Conservation (phyloP, 2,113 vertebrate genomes). For the Mesitornis unicolor region DNA sequence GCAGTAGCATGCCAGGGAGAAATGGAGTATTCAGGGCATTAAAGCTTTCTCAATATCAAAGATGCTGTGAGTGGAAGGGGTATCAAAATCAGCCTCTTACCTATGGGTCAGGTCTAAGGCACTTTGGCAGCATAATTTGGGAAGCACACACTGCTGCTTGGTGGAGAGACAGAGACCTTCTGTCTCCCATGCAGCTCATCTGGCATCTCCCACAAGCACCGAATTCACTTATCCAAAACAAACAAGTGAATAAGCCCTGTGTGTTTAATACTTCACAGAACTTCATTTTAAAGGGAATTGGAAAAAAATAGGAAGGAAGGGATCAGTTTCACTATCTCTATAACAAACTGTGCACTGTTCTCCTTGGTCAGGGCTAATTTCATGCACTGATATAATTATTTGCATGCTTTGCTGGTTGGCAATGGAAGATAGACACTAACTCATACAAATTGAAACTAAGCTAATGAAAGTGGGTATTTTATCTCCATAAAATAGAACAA, state of each 20-base stretch:
- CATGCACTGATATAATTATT: not conserved
- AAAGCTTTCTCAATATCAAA: not conserved
- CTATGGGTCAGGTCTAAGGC: not conserved
- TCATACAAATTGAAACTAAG: not conserved
- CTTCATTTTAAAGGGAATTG: constrained; percentile 12
- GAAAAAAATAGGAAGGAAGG: constrained; percentile 21
- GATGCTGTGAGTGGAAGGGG: not conserved
- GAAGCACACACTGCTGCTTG: not conserved
- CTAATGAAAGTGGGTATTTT: not conserved
- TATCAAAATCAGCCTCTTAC: not conserved
- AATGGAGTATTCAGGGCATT: not conserved
- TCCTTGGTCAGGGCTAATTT: not conserved
- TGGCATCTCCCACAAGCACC: constrained; percentile 46
- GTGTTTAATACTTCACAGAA: not conserved
- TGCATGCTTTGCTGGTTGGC: not conserved
- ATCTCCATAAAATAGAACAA: not conserved
- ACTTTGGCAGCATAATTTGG: not conserved
- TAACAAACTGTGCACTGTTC: constrained; percentile 18
- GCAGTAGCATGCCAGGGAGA: rapidly evolving
- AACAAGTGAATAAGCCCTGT: constrained; percentile 50
- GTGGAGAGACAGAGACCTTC: constrained; percentile 25
- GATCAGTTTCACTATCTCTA: not conserved
- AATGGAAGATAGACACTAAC: not conserved
- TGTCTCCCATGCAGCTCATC: constrained; percentile 31
- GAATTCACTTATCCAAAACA: constrained; percentile 29